Evolutionary conservation across 2,797 vertebrate species (phyloP), one percentile per base, ranked within the genome.

Genomic region (Oceanodroma leucorhoa): DNA sequence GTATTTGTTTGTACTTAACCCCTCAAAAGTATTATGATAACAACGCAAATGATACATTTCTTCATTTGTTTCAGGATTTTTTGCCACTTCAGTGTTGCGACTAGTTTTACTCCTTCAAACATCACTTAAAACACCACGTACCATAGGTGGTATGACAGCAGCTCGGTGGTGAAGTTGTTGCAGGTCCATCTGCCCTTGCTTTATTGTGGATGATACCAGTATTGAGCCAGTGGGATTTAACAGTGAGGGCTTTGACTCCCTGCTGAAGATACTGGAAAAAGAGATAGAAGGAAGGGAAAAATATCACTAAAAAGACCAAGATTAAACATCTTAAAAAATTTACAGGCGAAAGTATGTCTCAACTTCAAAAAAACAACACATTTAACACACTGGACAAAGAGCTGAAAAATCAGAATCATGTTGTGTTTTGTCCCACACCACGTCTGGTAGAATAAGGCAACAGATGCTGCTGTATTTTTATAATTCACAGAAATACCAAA

Each of bases 131-230:
- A 98, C 97, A 38, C 5, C 18, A 46, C 93, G 97, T 97, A 99
- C 99, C 99, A 99, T 99, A 38, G 99, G 98, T 30, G 99, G 99
- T 88, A 99, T 99, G 92, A 98, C 97, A 38, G 99, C 99, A 85
- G 99, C 99, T 92, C 99, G 98, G 94, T 99, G 98, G 41, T 99
- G 99, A 90, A 99, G 98, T 96, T 99, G 99, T 92, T 99, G 99
- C 83, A 99, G 97, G 96, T 98, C 99, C 98, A 99, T 98, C 36
- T 98, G 98, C 66, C 97, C 90, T 97, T 98, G 98, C 94, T 99
- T 99, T 90, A 98, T 97, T 3, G 98, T 98, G 29, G 99, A 98
- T 36, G 99, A 98, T 21, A 99, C 98, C 77, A 99, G 96, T 88
- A 99, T 98, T 3, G 99, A 97, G 41, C 99, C 98, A 62, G 98